phyloP scores from a whole-genome alignment of 2,113 vertebrate species.

The Hippocampus guttulatus region DNA sequence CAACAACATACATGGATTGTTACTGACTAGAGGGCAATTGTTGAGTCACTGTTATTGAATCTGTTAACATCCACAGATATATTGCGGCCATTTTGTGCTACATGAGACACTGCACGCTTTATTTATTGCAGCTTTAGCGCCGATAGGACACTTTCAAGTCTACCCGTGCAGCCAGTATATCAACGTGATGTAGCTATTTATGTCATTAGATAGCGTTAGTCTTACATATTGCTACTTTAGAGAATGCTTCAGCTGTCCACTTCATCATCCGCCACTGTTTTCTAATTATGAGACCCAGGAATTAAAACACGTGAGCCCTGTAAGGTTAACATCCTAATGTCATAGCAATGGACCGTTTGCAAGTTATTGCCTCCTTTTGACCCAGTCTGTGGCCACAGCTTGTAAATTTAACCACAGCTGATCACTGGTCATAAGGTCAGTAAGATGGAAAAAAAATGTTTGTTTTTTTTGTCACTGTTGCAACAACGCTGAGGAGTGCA shows the following conservation, averaged over 20 bases:
- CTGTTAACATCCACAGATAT: conserved; percentile 17
- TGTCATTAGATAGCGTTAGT: neutral
- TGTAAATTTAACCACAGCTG: conserved; percentile 32
- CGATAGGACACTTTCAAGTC: conserved; percentile 14
- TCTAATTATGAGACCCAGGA: conserved; percentile 11
- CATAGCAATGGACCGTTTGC: conserved; percentile 11
- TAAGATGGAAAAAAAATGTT: conserved; percentile 21
- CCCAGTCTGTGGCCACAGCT: conserved; percentile 15
- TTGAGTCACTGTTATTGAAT: conserved; percentile 13
- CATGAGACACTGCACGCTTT: conserved; percentile 2
- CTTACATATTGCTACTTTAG: conserved; percentile 3
- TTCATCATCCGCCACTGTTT: conserved; percentile 13
- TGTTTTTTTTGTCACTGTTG: conserved; percentile 11
- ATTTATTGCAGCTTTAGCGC: conserved; percentile 25
- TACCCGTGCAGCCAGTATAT: conserved; percentile 13
- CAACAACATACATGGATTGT: neutral
- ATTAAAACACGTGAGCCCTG: conserved; percentile 11
- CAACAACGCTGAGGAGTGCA: neutral
- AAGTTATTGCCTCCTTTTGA: conserved; percentile 38
- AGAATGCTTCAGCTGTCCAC: conserved; percentile 1
- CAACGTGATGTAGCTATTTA: conserved; percentile 20
- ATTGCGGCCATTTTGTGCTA: conserved; percentile 14
- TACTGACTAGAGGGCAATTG: neutral
- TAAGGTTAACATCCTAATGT: conserved; percentile 11
- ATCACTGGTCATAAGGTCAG: conserved; percentile 21